Evolutionary conservation across 2,113 vertebrate genomes (phyloP), one percentile per base, ranked within the genome.

Genomic region (Excalfactoria chinensis): DNA sequence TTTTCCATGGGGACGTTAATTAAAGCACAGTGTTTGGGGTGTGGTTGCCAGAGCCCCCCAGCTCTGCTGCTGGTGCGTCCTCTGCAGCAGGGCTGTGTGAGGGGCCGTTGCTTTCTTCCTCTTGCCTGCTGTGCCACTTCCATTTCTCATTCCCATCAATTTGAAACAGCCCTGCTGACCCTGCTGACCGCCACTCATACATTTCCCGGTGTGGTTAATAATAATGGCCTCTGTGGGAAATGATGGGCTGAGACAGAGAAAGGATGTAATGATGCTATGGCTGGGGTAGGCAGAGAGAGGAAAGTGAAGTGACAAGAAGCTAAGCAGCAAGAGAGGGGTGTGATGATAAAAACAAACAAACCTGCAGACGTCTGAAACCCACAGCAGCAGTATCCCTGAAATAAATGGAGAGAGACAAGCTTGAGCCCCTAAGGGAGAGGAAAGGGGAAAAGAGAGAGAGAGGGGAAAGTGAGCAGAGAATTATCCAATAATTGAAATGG

Each of bases 301-400:
- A 67, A 86, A 82, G 91, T 43, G 88, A 88, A 90, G 84, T 94
- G 93, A 96, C 94, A 97, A 62, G 89, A 88, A 94, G 93, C 95
- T 93, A 92, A 97, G 94, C 88, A 96, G 95, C 90, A 86, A 92
- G 94, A 95, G 78, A 87, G 76, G 55, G 40, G 69, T 93, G 72
- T 55, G 43, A 55, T 95, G 95, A 90, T 86, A 88, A 93, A 97
- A 95, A 96, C 94, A 96, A 93, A 93, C 95, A 84, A 93, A 84
- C 85, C 83, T 75, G 92, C 46, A 84, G 75, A 83, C 78, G 89
- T 88, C 85, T 88, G 34, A 96, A 95, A 30, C 80, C 85, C 58
- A 76, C 70, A 62, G 77, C 11, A 53, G 25, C 6, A 11, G 68
- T 78, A 92, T 84, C 73, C 72, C 46, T 88, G 75, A 90, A 92